phyloP scores from a whole-genome alignment of 2,797 vertebrate species.

The Catamblyrhynchus diadema region DNA sequence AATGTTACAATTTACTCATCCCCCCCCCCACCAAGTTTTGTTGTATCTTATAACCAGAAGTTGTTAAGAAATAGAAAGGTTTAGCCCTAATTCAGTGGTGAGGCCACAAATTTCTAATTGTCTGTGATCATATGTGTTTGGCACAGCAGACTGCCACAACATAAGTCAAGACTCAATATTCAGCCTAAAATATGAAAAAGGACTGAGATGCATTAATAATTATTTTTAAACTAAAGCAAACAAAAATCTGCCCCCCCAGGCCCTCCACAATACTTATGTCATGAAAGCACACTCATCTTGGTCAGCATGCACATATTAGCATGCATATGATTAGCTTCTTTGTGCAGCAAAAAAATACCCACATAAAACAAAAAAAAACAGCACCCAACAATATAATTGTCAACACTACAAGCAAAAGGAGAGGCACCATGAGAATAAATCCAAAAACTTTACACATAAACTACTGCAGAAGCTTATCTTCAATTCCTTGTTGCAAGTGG shows the following conservation, averaged over 20 bases:
- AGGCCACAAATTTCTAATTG: background rate
- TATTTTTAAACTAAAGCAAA: background rate
- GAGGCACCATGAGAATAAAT: background rate
- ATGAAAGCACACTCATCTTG: background rate
- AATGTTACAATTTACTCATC: background rate
- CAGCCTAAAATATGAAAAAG: background rate
- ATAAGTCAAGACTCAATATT: background rate
- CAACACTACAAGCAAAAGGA: background rate
- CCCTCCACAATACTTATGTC: background rate
- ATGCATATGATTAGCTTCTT: background rate
- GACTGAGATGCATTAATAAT: background rate
- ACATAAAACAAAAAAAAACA: background rate
- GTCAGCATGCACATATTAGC: background rate
- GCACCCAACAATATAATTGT: background rate
- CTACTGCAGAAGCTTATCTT: constrained; percentile 45
- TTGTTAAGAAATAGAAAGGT: background rate
- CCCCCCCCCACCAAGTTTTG: background rate
- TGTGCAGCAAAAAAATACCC: background rate
- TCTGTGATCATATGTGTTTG: background rate
- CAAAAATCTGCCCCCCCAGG: fast-evolving
- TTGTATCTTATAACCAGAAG: background rate
- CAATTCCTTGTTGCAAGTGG: background rate
- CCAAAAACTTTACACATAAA: constrained; percentile 4
- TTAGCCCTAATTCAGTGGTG: background rate
- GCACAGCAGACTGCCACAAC: background rate